A percentile compares a stretch with the other conserved stretches of the same genome.
phyloP scores from a whole-genome alignment of 1,140 invertebrate genomes.

The Manduca sexta region DNA sequence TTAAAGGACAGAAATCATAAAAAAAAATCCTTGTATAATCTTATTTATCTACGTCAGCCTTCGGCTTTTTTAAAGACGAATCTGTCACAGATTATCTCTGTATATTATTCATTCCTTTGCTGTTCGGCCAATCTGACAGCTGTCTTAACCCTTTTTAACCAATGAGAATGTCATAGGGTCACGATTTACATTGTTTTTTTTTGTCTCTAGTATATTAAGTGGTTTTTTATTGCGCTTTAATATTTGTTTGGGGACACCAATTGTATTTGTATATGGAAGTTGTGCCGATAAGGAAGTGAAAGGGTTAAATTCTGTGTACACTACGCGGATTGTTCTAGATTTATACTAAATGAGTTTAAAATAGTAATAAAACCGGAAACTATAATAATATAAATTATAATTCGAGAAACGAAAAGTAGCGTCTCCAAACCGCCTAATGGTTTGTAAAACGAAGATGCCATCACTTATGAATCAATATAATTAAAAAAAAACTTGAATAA shows the following conservation, averaged over 20 bases:
- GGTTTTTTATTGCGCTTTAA: slow-evolving; percentile 41
- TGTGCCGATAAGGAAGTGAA: no score
- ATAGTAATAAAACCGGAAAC: no score
- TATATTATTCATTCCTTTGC: slow-evolving; percentile 65
- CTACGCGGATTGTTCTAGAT: no score
- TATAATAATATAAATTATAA: no score
- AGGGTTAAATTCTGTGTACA: no score
- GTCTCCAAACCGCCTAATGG: no score
- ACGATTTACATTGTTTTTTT: slow-evolving; percentile 58
- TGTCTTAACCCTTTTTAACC: slow-evolving; percentile 70
- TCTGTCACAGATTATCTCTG: slow-evolving; percentile 69
- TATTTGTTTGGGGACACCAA: slow-evolving; percentile 18
- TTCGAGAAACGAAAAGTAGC: no score
- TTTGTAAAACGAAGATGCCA: background rate
- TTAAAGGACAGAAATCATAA: slow-evolving; percentile 55
- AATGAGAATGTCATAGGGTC: slow-evolving; percentile 61
- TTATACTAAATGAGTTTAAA: no score
- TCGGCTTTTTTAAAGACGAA: slow-evolving; percentile 68
- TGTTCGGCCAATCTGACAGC: slow-evolving; percentile 60
- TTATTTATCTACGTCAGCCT: slow-evolving; percentile 66
- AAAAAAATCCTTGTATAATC: slow-evolving; percentile 58
- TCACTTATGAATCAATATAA: background rate
- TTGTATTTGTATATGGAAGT: slow-evolving; percentile 4
- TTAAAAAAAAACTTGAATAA: no score
- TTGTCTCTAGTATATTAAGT: slow-evolving; percentile 26